These are phyloP conservation scores for Leucania comma DNA, from an alignment of 2,888 invertebrate species.

Conservation along the genomic window DNA sequence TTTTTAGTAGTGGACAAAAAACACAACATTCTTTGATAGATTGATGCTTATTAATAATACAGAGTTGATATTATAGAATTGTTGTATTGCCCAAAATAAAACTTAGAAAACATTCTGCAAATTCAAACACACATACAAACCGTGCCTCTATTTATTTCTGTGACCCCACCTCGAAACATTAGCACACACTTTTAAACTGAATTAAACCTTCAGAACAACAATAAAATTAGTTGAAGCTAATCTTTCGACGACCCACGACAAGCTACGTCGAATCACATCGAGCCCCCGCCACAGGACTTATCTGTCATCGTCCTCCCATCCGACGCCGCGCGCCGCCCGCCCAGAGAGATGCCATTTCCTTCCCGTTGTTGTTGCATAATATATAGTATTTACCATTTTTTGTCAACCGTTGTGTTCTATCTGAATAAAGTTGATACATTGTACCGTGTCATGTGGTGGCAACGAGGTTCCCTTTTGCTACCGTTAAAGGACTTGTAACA, in stretches of 20 bases:
- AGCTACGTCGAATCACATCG: too few species aligned
- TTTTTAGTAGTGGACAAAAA: too few species aligned
- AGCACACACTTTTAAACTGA: background rate
- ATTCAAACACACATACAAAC: too few species aligned
- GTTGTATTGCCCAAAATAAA: background rate
- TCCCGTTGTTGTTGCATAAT: slow-evolving; percentile 40
- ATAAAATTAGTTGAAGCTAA: background rate
- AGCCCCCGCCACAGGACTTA: too few species aligned
- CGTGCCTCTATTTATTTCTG: background rate
- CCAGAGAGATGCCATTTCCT: slow-evolving; percentile 42
- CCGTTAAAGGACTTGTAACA: background rate
- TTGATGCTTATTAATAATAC: too few species aligned
- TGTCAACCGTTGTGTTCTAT: slow-evolving; percentile 12
- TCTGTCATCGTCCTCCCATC: slow-evolving; percentile 45
- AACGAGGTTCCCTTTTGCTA: background rate
- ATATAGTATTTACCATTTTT: slow-evolving; percentile 41
- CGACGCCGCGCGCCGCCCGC: slow-evolving; percentile 8
- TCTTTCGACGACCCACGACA: background rate
- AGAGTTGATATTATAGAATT: too few species aligned
- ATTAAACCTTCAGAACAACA: background rate
- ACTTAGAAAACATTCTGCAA: too few species aligned
- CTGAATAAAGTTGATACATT: slow-evolving; percentile 30
- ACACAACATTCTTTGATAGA: too few species aligned
- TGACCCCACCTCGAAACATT: background rate
- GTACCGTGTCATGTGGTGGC: background rate